Evolutionary conservation across 1,140 invertebrate species (phyloP), one percentile per base, ranked within the genome.

Genomic region (Cotesia chilonis): DNA sequence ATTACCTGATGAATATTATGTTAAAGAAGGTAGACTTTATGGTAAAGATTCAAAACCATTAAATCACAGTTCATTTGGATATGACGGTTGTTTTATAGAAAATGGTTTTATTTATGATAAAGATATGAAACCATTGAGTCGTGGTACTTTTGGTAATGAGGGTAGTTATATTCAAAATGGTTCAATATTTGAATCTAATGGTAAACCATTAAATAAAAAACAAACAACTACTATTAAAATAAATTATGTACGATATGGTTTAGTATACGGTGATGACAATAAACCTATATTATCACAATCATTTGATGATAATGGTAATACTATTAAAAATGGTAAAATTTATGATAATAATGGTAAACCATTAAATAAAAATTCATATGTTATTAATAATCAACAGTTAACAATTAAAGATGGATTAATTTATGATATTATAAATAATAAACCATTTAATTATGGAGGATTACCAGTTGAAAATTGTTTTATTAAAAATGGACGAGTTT

Each of bases 401-500:
- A 82, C 75, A 5, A 78, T 86, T 1, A 86, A 85, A 70, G 82
- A 85, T 41, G 85, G 85, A 7, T 52, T 87, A 2, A 80, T 83
- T 71, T 78, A 76, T 10, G 79, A 54, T 20, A 59, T 74, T 0
- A 28, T 28, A 28, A 82, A 87, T 51, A 80, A 78, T 0, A 85
- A 85, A 72, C 84, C 84, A 0, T 54, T 83, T 17, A 78, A 75
- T 10, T 75, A 82, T 28, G 83, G 82, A 14, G 70, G 67, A 10
- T 61, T 82, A 0, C 70, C 71, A 4, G 72, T 83, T 2, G 85
- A 87, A 68, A 83, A 77, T 0, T 77, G 74, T 68, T 85, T 79
- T 14, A 74, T 87, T 0, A 84, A 84, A 70, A 78, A 72, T 4
- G 85, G 85, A 47, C 83, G 82, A 54, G 73, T 86, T 4, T 84